Percentiles rank a stretch among this genome's conserved stretches.
These are phyloP conservation scores for Amia ocellicauda DNA, from an alignment of 2,113 vertebrate species.

Conservation along the genomic window DNA sequence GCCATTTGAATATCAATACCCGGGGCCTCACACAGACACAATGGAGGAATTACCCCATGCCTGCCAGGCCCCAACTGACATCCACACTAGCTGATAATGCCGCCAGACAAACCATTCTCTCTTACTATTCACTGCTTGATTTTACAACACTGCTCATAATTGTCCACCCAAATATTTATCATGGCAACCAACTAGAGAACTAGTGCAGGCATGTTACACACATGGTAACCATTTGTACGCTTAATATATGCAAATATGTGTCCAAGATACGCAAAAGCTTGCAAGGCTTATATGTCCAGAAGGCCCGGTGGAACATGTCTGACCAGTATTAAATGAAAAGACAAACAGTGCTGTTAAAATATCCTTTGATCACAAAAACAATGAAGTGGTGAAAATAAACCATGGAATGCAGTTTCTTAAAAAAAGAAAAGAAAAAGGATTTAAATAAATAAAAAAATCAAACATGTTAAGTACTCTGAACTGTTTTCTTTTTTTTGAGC, in stretches of 20 bases:
- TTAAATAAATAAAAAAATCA: background rate
- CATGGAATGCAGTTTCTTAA: background rate
- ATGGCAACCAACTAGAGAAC: slow-evolving; percentile 16
- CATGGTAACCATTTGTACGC: slow-evolving; percentile 31
- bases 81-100: background rate
- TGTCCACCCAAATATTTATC: slow-evolving; percentile 31
- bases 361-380: slow-evolving; percentile 11
- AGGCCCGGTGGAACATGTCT: slow-evolving; percentile 11
- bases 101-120: background rate
- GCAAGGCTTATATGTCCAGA: slow-evolving; percentile 14
- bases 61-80: background rate
- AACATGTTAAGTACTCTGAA: no score
- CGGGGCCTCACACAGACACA: slow-evolving; percentile 10
- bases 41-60: slow-evolving; percentile 13
- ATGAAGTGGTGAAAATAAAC: background rate
- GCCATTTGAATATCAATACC: slow-evolving; percentile 24
- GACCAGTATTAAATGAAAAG: background rate
- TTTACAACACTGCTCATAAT: slow-evolving; percentile 12
- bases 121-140: background rate
- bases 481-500: no score
- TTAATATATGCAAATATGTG: slow-evolving; percentile 29
- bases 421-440: background rate
- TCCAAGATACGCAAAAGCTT: slow-evolving; percentile 20
- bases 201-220: slow-evolving; percentile 13
- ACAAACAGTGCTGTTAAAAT: background rate